Percentiles rank a stretch among this genome's conserved stretches.
These are phyloP conservation scores for Agrotis clavis DNA, from an alignment of 2,888 invertebrate genomes.

Conservation along the genomic window DNA sequence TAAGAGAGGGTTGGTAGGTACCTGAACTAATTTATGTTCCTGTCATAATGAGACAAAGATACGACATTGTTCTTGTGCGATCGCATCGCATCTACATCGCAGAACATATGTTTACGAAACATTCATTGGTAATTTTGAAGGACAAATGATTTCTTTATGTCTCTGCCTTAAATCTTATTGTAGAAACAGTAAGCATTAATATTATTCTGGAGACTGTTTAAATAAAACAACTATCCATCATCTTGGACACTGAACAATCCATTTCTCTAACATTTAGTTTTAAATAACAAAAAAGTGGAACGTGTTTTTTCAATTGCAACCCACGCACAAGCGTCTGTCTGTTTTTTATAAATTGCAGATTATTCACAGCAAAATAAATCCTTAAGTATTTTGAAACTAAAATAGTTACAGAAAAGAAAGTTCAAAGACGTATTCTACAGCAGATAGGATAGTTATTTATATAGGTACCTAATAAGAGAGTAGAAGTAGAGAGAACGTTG, in stretches of 20 bases:
- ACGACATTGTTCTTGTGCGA: neutral
- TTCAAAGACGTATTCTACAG: too few species aligned
- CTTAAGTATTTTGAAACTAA: neutral
- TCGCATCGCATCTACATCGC: neutral
- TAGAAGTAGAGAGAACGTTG: too few species aligned
- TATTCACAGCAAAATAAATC: neutral
- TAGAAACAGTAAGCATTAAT: neutral
- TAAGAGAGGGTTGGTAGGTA: neutral
- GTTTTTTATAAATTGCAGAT: neutral
- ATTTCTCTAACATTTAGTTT: neutral
- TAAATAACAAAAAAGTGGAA: neutral
- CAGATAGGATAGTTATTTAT: too few species aligned
- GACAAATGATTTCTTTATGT: neutral
- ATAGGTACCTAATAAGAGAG: too few species aligned
- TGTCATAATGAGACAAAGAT: neutral
- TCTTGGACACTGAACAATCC: neutral
- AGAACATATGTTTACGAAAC: neutral
- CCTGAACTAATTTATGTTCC: constrained; percentile 4
- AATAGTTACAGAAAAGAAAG: too few species aligned
- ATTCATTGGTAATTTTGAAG: neutral
- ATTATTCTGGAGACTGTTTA: neutral
- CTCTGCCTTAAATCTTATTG: neutral
- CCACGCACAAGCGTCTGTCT: neutral
- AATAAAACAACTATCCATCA: neutral
- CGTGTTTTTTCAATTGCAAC: neutral